phyloP scores from a whole-genome alignment of 2,797 vertebrate genomes.

The Naso thynnoides region DNA sequence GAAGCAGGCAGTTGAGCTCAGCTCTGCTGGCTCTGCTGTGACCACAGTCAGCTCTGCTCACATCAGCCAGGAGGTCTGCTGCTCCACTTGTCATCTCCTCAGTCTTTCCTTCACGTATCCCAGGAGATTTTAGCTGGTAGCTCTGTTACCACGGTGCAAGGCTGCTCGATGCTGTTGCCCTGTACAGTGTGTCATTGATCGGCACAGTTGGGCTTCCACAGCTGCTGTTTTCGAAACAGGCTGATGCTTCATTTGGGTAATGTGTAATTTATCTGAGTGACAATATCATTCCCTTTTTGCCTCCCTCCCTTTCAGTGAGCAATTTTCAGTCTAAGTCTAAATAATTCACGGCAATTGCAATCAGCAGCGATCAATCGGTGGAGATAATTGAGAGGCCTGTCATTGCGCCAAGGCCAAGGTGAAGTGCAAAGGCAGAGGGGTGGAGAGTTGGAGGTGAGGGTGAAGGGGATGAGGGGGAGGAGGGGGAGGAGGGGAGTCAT shows the following conservation, averaged over 20 bases:
- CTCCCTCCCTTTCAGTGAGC: conserved; percentile 45
- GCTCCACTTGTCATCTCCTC: conserved; percentile 44
- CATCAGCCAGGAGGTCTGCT: conserved; percentile 63
- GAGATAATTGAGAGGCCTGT: conserved; percentile 81
- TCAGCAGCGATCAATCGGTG: conserved; percentile 77
- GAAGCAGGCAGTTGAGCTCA: conserved; percentile 46
- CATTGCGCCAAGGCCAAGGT: conserved; percentile 76
- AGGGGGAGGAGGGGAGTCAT: conserved; percentile 41
- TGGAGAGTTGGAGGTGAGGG: conserved; percentile 62
- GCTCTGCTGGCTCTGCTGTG: conserved; percentile 57
- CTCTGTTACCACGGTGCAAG: conserved; percentile 26
- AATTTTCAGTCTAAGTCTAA: conserved; percentile 78
- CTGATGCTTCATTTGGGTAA: conserved; percentile 41
- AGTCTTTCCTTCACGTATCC: conserved; percentile 36
- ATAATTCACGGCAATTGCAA: conserved; percentile 82
- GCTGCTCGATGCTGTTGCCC: conserved; percentile 35
- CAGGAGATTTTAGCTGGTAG: conserved; percentile 27
- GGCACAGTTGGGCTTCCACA: conserved; percentile 51
- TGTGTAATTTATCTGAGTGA: conserved; percentile 69
- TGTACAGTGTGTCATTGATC: conserved; percentile 52
- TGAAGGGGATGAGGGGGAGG: conserved; percentile 17
- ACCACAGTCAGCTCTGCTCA: conserved; percentile 73
- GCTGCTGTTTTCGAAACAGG: conserved; percentile 57
- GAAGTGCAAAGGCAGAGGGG: conserved; percentile 53
- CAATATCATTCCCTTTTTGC: conserved; percentile 35